Evolutionary conservation across 1,140 invertebrate species (phyloP), one percentile per base, ranked within the genome.

Genomic region (Saxidomus purpurata): DNA sequence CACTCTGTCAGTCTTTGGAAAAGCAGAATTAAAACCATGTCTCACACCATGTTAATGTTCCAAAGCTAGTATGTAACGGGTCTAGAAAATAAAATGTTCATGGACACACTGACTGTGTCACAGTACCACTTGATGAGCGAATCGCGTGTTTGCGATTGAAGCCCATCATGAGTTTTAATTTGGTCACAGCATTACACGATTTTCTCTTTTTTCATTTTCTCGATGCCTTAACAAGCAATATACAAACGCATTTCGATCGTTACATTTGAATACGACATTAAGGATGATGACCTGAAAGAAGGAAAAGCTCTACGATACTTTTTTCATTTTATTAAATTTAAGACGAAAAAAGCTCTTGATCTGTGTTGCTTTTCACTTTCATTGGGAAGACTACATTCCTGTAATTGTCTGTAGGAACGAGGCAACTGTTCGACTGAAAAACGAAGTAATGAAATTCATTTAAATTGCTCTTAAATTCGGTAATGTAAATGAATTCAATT

Each of bases 381-480:
- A 34, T 67, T 67, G 9, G 6, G 61, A 36, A 67, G 34, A 67
- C 34, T 38, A n/a, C 67, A 36, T 71, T 36, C 3, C 22, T 28
- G 1, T 71, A 36, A 71, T 38, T 38, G n/a, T 38, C 15, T 71
- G 1, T 38, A 3, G 67, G 0, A 19, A 40, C 19, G 67, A 38
- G 38, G 25, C 38, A 28, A 38, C n/a, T 38, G 36, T 40, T 9
- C 2, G 67, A 71, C 11, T 71, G 31, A 71, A 2, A 71, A 40
- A 17, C 6, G 34, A 1, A 71, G 34, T 71, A 71, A 71, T 71
- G 34, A 71, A 71, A 71, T 71, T 71, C 67, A 36, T 36, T 71
- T 71, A 36, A 71, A 71, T 22, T 17, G 34, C 8, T 71, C 17
- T 40, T 71, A 19, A 71, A 71, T 38, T 71, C 34, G 28, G 67